Percentiles rank a stretch among this genome's conserved stretches.
phyloP scores from a whole-genome alignment of 2,797 vertebrate species.

The Falco berigora region DNA sequence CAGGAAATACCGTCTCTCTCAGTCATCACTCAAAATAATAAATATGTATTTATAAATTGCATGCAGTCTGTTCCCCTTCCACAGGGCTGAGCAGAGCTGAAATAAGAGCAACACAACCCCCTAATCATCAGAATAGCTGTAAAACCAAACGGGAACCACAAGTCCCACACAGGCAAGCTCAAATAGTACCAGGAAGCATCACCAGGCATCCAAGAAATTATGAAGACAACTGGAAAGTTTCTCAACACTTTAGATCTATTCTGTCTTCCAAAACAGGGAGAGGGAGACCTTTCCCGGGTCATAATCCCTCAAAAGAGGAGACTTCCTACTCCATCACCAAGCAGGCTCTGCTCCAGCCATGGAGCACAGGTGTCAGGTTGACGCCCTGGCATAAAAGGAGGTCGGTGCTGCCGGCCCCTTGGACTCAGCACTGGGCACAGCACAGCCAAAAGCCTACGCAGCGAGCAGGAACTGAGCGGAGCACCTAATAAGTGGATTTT shows the following conservation, averaged over 20 bases:
- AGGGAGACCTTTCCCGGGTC: neutral
- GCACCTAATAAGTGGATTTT: neutral
- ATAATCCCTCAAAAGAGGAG: conserved; percentile 6
- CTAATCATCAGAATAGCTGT: neutral
- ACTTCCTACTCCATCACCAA: conserved; percentile 30
- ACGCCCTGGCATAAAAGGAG: neutral
- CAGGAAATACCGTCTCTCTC: conserved; percentile 46
- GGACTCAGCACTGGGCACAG: neutral
- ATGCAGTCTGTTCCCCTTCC: neutral
- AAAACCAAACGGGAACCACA: neutral
- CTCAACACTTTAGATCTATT: neutral
- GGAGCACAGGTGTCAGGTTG: neutral
- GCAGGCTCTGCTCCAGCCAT: conserved; percentile 16
- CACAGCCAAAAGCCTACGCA: neutral
- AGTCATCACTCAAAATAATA: conserved; percentile 52
- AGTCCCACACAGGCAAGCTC: neutral
- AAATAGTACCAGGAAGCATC: neutral
- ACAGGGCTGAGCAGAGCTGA: neutral
- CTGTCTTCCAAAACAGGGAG: neutral
- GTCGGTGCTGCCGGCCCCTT: neutral
- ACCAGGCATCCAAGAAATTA: neutral
- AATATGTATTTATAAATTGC: conserved; percentile 52
- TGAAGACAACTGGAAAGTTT: neutral
- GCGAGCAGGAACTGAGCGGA: neutral
- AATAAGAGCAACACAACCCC: neutral